These are phyloP conservation scores for Elysia crispata DNA, from an alignment of 2,888 invertebrate species.

Conservation along the genomic window DNA sequence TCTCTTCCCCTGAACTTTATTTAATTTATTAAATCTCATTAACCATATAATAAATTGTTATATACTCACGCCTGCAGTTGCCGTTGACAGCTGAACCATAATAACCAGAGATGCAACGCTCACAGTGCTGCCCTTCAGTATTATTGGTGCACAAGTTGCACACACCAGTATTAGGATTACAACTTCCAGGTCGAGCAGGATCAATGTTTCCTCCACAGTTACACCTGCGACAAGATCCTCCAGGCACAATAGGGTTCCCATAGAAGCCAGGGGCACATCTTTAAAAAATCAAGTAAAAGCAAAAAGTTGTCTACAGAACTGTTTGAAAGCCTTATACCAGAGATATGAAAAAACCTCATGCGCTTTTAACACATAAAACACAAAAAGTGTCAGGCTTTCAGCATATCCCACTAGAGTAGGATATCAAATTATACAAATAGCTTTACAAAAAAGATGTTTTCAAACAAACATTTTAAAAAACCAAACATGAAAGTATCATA, in stretches of 20 bases:
- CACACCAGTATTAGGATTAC: conserved; percentile 89
- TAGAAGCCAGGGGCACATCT: conserved; percentile 77
- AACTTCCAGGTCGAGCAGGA: conserved; percentile 78
- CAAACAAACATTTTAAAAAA: too few species aligned
- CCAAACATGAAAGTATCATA: too few species aligned
- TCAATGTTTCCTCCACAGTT: conserved; percentile 89
- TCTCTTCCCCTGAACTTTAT: too few species aligned
- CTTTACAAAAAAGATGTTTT: too few species aligned
- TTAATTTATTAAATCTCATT: neutral
- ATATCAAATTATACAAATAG: too few species aligned
- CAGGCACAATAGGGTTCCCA: conserved; percentile 87
- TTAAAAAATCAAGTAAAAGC: conserved; percentile 45
- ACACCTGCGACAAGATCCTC: conserved; percentile 86
- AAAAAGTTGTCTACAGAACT: too few species aligned
- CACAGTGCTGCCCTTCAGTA: conserved; percentile 86
- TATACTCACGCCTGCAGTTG: conserved; percentile 71
- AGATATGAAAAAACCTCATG: too few species aligned
- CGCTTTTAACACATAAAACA: too few species aligned
- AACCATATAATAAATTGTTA: neutral
- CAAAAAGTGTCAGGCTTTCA: too few species aligned
- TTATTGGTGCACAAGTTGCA: conserved; percentile 91
- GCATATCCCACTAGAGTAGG: too few species aligned
- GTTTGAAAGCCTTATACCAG: too few species aligned
- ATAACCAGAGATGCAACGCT: conserved; percentile 78
- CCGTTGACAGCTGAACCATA: conserved; percentile 74